These are phyloP conservation scores for Rattus rattus DNA, from an alignment of 2,113 vertebrate genomes.

Conservation along the genomic window DNA sequence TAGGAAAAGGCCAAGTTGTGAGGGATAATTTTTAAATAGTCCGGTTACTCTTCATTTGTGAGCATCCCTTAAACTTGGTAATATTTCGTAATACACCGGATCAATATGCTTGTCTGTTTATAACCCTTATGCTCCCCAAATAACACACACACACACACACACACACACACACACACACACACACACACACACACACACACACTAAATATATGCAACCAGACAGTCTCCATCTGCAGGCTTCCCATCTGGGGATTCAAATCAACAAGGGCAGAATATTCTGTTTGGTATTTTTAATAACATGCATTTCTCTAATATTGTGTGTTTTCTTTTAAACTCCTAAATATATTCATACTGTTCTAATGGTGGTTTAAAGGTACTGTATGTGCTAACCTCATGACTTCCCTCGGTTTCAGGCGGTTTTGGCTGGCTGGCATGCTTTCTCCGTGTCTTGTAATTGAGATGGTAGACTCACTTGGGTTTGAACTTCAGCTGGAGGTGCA, in stretches of 20 bases:
- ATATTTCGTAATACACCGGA: background rate
- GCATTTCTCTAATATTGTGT: background rate
- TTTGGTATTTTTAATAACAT: background rate
- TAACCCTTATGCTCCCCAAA: background rate
- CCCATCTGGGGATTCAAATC: background rate
- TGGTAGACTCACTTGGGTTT: background rate
- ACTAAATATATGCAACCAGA: background rate
- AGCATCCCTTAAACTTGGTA: constrained; percentile 43
- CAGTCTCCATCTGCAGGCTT: background rate
- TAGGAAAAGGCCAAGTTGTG: constrained; percentile 22
- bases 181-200: too few relatives aligned
- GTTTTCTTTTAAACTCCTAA: background rate
- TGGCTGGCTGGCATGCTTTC: background rate
- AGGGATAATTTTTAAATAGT: background rate
- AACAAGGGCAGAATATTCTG: background rate
- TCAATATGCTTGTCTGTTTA: background rate
- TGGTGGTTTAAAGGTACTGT: background rate
- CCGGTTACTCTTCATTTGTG: background rate
- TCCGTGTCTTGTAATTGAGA: background rate
- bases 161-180: too few relatives aligned
- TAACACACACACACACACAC: background rate
- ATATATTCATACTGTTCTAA: background rate
- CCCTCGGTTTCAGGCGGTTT: background rate
- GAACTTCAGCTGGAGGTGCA: background rate
- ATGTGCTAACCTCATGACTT: background rate